Conservation (phyloP, 1,140 invertebrate species). For the Ceratina japonica region DNA sequence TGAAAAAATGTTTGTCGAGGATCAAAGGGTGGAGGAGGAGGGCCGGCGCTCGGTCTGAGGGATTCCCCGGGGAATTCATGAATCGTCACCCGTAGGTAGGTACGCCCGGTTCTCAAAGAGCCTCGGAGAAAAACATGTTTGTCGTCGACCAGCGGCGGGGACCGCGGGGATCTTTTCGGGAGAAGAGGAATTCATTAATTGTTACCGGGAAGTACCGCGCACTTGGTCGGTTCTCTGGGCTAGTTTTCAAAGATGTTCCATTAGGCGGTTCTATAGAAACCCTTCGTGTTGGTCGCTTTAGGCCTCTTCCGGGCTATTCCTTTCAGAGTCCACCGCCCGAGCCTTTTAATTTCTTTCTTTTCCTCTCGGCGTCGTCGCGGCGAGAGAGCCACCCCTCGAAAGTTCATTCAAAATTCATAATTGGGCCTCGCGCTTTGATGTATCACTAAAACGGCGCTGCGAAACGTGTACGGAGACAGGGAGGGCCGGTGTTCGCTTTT, state of each 20-base stretch:
- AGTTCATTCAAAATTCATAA: conserved; percentile 6
- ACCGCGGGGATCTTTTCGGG: too few species aligned
- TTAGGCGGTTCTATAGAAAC: neutral
- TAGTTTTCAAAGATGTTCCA: conserved; percentile 3
- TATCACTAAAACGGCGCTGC: neutral
- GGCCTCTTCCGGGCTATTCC: too few species aligned
- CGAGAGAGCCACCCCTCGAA: neutral
- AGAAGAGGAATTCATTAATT: neutral
- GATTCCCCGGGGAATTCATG: too few species aligned
- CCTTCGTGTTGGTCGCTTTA: neutral
- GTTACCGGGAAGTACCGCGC: neutral
- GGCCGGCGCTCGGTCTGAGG: too few species aligned
- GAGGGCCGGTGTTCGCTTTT: neutral
- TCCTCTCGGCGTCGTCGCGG: too few species aligned
- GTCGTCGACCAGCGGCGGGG: too few species aligned
- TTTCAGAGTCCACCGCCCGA: neutral
- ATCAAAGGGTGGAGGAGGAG: too few species aligned
- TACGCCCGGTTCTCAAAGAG: too few species aligned
- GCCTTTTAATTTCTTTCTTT: neutral
- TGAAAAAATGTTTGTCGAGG: too few species aligned
- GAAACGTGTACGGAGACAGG: neutral
- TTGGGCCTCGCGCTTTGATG: neutral
- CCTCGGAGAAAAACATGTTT: too few species aligned
- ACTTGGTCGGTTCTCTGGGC: neutral
- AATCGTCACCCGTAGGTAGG: too few species aligned